Evolutionary conservation across 2,888 invertebrate genomes (phyloP).

Genomic region (Brachypalpus laphriformis): DNA sequence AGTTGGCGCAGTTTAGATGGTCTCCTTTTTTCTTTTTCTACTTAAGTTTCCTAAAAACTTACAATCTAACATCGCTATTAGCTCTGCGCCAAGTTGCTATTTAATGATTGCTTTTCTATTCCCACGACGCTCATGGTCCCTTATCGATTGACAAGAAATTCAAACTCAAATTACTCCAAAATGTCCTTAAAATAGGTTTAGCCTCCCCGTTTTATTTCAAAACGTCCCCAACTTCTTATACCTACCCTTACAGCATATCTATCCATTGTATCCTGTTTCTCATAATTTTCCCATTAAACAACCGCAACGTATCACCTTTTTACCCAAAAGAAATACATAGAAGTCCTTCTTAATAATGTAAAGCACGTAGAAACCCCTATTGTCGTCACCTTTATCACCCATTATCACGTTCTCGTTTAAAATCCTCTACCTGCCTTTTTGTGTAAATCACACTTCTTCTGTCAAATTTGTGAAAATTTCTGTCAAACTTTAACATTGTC

Average conservation of each 20-base stretch:
- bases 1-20: too few relatives aligned
- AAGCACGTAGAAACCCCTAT: conserved; percentile 65
- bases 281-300: conserved; percentile 46
- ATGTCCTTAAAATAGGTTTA: background rate
- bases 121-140: too few relatives aligned
- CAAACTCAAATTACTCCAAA: conserved; percentile 30
- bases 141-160: conserved; percentile 4
- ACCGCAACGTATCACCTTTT: conserved; percentile 37
- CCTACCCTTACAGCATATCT: conserved; percentile 1
- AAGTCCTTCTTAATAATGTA: conserved; percentile 53
- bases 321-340: background rate
- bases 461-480: conserved; percentile 26
- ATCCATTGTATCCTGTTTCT: conserved; percentile 6
- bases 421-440: conserved; percentile 7
- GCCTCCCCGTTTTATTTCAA: background rate
- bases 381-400: conserved; percentile 68
- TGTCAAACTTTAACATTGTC: conserved; percentile 41
- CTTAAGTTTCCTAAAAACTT: too few relatives aligned
- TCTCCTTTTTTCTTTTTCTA: too few relatives aligned
- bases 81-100: too few relatives aligned
- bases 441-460: conserved; percentile 46
- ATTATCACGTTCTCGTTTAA: conserved; percentile 62
- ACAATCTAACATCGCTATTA: too few relatives aligned
- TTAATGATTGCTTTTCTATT: too few relatives aligned
- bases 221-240: background rate